Evolutionary conservation across 2,797 vertebrate species (phyloP), one percentile per base, ranked within the genome.

Genomic region (Cossypha dichroa): DNA sequence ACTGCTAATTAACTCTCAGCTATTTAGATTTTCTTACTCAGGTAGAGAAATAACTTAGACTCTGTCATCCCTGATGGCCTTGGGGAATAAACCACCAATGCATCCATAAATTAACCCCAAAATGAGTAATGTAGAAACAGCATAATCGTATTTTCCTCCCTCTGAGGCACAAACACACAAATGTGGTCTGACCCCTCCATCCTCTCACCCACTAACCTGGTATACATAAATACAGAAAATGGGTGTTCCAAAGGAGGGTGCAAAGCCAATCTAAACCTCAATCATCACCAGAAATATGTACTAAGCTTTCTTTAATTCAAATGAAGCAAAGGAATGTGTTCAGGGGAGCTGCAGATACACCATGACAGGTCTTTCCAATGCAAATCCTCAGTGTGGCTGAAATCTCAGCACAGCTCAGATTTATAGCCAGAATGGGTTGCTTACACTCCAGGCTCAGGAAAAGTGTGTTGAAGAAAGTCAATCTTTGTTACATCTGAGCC

Each of bases 161-260:
- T 58, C 13, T 25, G 26, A n/a, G 51, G 31, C 20, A 52, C 13
- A 8, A 2, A 7, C 9, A 56, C 2, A 2, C 0, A 0, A 46
- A n/a, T 12, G n/a, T 31, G 18, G 22, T 58, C 76, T 2, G 4
- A 48, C 31, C 51, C 36, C 10, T 82, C 54, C 40, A 11, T 15
- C 16, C 21, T 63, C 31, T 56, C 58, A 12, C 25, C 6, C 5
- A 26, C 48, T 49, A 25, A 16, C 12, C 22, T 63, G n/a, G 25
- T 16, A 13, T 0, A 1, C 29, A n/a, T 31, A 70, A 85, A 48
- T 19, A 52, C 15, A 75, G 58, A 72, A 64, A 52, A 56, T 0
- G 26, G 8, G 6, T 18, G 20, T 15, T 88, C 40, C 56, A 51
- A 40, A 66, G 31, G 51, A 46, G 11, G 9, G 26, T 31, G 26